A percentile compares a stretch with the other conserved stretches of the same genome.
phyloP scores from a whole-genome alignment of 1,140 invertebrate species.

The Drosophila kohkoa region DNA sequence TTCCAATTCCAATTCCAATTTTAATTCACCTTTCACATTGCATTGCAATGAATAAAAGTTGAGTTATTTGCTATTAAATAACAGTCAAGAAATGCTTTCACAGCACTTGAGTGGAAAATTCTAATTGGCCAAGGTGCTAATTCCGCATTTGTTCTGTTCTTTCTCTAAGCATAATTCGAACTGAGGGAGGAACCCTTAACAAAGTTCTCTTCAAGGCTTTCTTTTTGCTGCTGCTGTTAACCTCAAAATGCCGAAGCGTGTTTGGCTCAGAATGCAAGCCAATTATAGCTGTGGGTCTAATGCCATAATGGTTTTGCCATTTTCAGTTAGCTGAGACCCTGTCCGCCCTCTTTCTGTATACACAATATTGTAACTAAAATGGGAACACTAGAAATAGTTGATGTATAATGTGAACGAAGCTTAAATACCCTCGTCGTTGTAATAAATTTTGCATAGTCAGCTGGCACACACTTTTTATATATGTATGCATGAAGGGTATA shows the following conservation, averaged over 20 bases:
- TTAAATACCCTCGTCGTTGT: background rate
- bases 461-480: no score
- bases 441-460: no score
- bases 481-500: constrained; percentile 26
- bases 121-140: background rate
- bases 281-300: constrained; percentile 49
- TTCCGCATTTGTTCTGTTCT: background rate
- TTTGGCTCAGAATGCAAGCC: constrained; percentile 50
- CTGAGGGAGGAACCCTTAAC: constrained; percentile 9
- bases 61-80: background rate
- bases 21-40: no score
- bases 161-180: background rate
- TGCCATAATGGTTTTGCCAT: constrained; percentile 39
- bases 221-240: constrained; percentile 16
- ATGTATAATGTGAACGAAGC: constrained; percentile 12
- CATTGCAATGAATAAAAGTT: background rate
- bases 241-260: constrained; percentile 43
- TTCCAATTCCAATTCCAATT: no score
- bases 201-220: constrained; percentile 45
- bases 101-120: background rate
- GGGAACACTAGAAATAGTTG: constrained; percentile 20
- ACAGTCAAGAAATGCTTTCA: background rate
- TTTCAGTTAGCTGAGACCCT: constrained; percentile 12
- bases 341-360: background rate
- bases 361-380: constrained; percentile 2